These are phyloP conservation scores for Microcebus lehilahytsara DNA, from an alignment of 2,113 vertebrate genomes.

Conservation along the genomic window DNA sequence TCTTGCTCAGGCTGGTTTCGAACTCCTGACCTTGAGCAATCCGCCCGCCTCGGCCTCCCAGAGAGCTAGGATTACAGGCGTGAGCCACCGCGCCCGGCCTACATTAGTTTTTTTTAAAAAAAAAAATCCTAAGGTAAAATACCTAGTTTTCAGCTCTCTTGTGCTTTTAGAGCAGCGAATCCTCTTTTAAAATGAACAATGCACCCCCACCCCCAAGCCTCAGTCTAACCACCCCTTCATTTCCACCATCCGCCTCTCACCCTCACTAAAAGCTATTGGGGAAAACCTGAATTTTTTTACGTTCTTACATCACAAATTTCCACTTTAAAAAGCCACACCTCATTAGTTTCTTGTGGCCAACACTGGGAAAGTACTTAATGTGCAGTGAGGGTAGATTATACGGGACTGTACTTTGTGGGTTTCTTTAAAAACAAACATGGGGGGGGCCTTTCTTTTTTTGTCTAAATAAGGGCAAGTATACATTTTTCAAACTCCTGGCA, in stretches of 20 bases:
- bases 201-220: too few species aligned
- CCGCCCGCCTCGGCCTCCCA: too few species aligned
- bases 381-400: background rate
- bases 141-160: background rate
- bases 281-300: background rate
- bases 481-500: background rate
- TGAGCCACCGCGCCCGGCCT: too few species aligned
- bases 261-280: background rate
- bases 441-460: background rate
- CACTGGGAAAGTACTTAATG: background rate
- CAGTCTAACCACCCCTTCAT: background rate
- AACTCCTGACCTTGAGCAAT: too few species aligned
- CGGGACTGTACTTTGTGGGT: background rate
- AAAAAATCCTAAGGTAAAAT: background rate
- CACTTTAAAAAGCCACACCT: background rate
- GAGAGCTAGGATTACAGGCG: too few species aligned
- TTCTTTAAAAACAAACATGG: background rate
- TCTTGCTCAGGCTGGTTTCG: too few species aligned
- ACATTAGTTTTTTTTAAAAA: too few species aligned
- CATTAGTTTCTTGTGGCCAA: background rate
- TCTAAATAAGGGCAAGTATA: conserved; percentile 20
- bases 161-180: background rate
- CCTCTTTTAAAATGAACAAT: background rate
- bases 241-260: background rate
- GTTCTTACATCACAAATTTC: conserved; percentile 13